Evolutionary conservation across 1,140 invertebrate genomes (phyloP), one percentile per base, ranked within the genome.

Genomic region (Hydropsyche tenuis): DNA sequence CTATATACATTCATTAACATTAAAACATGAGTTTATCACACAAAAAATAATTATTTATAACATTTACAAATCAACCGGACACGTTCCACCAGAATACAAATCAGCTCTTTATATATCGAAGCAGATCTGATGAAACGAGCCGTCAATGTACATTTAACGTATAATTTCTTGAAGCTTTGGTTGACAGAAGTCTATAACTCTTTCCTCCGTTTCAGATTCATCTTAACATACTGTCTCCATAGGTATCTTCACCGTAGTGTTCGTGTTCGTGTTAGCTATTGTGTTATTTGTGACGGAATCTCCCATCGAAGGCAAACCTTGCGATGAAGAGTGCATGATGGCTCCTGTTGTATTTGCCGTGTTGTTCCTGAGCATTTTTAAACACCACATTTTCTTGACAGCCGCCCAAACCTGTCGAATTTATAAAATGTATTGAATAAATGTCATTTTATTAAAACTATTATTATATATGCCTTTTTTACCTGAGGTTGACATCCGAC

Each of bases 401-500:
- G 90, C 90, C 20, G 90, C 87, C 80, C 90, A 88, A 37, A 92
- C 88, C 82, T 87, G 81, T 71, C 79, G 74, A 63, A 75, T 48
- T 43, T 20, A 53, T 20, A 11, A 53, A 16, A n/a, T n/a, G n/a
- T n/a, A n/a, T n/a, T n/a, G n/a, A n/a, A n/a, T n/a, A 23, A 45
- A 16, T 51, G 3, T 51, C 14, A 51, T 5, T 51, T 5, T 51
- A 16, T 14, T 3, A 5, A 20, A 22, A 69, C 12, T 12, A 48
- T 22, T 20, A 72, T 43, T 9, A 37, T 37, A 37, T 4, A 4
- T 4, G 30, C 9, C 3, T 37, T 53, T 23, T 79, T 82, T 81
- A 88, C 90, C 84, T 93, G 91, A n/a, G 92, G 92, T 85, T 95
- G 93, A 82, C 92, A 94, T 25, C 93, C 92, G 62, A 95, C 93